phyloP scores from a whole-genome alignment of 2,113 vertebrate species.

The Heterochromis multidens region DNA sequence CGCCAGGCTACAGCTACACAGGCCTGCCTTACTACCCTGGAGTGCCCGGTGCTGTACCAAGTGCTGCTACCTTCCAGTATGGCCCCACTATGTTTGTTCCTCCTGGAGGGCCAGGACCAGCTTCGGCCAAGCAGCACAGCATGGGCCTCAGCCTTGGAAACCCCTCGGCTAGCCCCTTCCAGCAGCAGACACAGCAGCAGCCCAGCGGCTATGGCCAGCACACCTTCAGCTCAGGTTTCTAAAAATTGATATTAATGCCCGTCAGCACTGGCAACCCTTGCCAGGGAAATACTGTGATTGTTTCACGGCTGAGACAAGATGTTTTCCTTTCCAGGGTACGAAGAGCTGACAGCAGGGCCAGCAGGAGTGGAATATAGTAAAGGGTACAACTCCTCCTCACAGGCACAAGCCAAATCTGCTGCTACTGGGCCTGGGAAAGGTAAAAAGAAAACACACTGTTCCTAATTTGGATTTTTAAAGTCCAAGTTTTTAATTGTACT shows the following conservation, averaged over 20 bases:
- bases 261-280: background rate
- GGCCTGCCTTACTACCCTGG: conserved; percentile 97
- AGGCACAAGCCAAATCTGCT: conserved; percentile 93
- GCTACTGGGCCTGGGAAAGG: conserved; percentile 92
- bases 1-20: conserved; percentile 97
- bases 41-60: conserved; percentile 88
- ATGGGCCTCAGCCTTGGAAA: conserved; percentile 85
- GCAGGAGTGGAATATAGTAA: conserved; percentile 91
- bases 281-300: background rate
- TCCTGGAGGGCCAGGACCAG: conserved; percentile 72
- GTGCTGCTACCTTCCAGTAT: conserved; percentile 91
- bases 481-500: background rate
- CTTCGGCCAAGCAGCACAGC: conserved; percentile 91
- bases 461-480: background rate
- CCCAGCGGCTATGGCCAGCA: conserved; percentile 88
- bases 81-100: conserved; percentile 96
- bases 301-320: background rate
- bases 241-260: background rate
- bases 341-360: conserved; percentile 89
- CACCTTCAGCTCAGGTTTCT: conserved; percentile 85
- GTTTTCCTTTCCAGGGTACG: conserved; percentile 79
- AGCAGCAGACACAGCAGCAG: conserved; percentile 84
- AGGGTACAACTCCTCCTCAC: conserved; percentile 89
- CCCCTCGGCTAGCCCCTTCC: conserved; percentile 83
- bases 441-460: conserved; percentile 36